Conservation (phyloP, 92 coral and sea anemone genomes). For the Palythoa grandis region DNA sequence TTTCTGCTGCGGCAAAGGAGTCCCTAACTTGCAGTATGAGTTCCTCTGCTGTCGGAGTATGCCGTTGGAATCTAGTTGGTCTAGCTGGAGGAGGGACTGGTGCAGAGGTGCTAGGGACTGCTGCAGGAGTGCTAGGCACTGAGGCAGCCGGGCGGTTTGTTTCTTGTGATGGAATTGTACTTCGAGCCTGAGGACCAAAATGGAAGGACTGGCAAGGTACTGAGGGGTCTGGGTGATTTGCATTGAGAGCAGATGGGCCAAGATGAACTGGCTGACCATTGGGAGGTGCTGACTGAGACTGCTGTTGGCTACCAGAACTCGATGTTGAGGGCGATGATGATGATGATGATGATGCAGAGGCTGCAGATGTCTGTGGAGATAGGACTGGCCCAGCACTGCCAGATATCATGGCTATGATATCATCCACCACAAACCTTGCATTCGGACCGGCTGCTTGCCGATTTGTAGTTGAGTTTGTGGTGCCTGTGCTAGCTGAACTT, state of each 20-base stretch:
- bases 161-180: constrained; percentile 40
- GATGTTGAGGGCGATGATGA: constrained; percentile 43
- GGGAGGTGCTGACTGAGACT: constrained; percentile 43
- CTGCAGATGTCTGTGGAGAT: constrained; percentile 35
- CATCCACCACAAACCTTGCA: constrained; percentile 72
- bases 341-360: constrained; percentile 13
- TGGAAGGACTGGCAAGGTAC: constrained; percentile 98
- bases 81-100: constrained; percentile 4
- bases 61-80: not conserved
- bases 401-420: constrained; percentile 81
- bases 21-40: constrained; percentile 21
- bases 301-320: constrained; percentile 60
- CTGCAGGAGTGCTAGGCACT: constrained; percentile 5
- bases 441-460: constrained; percentile 61
- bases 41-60: constrained; percentile 20
- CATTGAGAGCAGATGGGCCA: constrained; percentile 32
- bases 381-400: constrained; percentile 58
- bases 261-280: constrained; percentile 31
- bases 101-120: constrained; percentile 1
- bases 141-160: constrained; percentile 39
- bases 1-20: constrained; percentile 7
- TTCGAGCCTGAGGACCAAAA: constrained; percentile 87
- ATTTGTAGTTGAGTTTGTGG: constrained; percentile 57
- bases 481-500: constrained; percentile 46
- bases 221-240: constrained; percentile 89